Percentiles rank a stretch among this genome's conserved stretches.
Evolutionary conservation across 2,888 invertebrate species (phyloP).

Genomic region (Lochmaea crataegi): DNA sequence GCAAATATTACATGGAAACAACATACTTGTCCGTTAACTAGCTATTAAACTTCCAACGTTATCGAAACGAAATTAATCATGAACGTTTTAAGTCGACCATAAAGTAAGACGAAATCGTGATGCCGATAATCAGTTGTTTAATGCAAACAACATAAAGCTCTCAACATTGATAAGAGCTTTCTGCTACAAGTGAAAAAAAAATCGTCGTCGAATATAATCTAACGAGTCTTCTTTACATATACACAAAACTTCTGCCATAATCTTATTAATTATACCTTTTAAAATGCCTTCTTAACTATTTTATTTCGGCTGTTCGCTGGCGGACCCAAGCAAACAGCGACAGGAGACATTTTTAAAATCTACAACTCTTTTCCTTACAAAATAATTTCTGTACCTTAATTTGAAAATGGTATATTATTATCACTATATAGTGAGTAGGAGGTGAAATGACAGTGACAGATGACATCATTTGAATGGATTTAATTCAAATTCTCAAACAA

Average conservation of each 20-base stretch:
- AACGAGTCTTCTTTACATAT: constrained; percentile 32
- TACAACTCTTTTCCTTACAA: background rate
- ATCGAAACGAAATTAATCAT: constrained; percentile 61
- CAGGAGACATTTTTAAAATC: background rate
- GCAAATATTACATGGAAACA: constrained; percentile 57
- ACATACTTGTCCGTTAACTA: constrained; percentile 62
- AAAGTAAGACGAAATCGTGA: constrained; percentile 59
- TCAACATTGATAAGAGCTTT: constrained; percentile 57
- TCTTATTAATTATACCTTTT: constrained; percentile 47
- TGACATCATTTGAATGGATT: no score
- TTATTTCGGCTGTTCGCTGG: background rate
- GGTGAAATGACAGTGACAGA: no score
- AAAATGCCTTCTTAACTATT: constrained; percentile 36
- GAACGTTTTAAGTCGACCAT: constrained; percentile 57
- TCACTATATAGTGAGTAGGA: no score
- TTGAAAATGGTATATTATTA: no score
- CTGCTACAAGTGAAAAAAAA: constrained; percentile 39
- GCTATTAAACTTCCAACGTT: constrained; percentile 62
- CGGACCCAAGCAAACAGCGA: background rate
- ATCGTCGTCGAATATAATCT: constrained; percentile 38
- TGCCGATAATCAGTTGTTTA: constrained; percentile 60
- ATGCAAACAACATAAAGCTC: constrained; percentile 65
- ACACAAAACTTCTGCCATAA: constrained; percentile 42
- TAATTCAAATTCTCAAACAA: no score
- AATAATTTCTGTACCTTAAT: no score